Base-by-base conservation (phyloP, 2,797 vertebrate genomes). In the Gymnoscopelus braueri region DNA sequence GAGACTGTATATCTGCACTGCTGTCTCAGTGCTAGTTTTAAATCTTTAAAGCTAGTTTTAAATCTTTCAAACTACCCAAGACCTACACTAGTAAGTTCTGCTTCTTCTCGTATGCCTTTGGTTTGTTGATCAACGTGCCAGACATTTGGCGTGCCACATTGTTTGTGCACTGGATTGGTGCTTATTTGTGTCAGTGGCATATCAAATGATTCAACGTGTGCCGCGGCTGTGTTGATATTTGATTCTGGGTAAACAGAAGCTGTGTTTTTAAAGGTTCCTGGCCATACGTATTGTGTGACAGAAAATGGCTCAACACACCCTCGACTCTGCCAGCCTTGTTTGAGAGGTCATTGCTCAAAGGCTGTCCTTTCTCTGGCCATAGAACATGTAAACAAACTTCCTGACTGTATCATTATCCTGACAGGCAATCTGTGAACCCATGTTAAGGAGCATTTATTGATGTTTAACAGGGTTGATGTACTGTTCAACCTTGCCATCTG, bases 181-280 rank as follows among this genome's bases (percentile, higher is more conserved):
- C 82, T 83, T 89, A 85, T 86, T 84, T 85, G 78, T 83, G 82
- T 86, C 79, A 68, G 71, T 57, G 76, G 82, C 74, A 70, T 79
- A 67, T 84, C 60, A 54, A 69, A 79, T 73, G 78, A 81, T 87
- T 60, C 24, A 69, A 79, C 66, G 61, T 77, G 57, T 26, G 4
- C 67, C 14, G 68, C 66, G 2, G 19, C 68, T 44, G 47, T 84
- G 83, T 81, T 75, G 82, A 82, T 66, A 69, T 74, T 80, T 66
- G 65, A 65, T 64, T 74, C 64, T 64, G 77, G 39, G 60, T 65
- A 35, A 79, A 82, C 68, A 66, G 63, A 83, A 75, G 77, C 67
- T 58, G 77, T 67, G 72, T 74, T 76, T 84, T 80, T 55, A 64
- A 77, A 82, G 44, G 52, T 55, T 49, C 24, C 11, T n/a, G 12